Evolutionary conservation across 2,113 vertebrate genomes (phyloP).

Genomic region (Myrmecophaga tridactyla): DNA sequence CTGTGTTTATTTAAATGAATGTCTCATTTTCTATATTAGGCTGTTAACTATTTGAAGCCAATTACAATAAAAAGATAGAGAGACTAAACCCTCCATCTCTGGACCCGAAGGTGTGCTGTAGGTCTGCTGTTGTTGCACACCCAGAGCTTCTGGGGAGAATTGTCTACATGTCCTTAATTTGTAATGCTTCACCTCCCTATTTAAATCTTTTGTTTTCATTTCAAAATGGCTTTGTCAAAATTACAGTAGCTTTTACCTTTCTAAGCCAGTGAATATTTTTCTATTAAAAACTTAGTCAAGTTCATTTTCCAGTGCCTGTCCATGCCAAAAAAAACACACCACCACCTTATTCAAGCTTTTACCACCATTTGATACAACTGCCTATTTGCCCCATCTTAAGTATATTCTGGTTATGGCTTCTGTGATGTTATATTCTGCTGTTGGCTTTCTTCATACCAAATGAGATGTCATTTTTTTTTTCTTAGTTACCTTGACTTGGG

Average conservation of each 20-base stretch:
- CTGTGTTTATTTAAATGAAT: neutral
- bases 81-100: neutral
- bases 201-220: neutral
- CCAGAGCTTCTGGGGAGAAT: neutral
- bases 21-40: neutral
- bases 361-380: neutral
- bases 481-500: neutral
- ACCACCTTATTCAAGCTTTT: neutral
- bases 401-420: neutral
- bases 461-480: neutral
- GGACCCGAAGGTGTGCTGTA: too few relatives aligned
- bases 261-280: too few relatives aligned
- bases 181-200: neutral
- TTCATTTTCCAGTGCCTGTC: too few relatives aligned
- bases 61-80: neutral
- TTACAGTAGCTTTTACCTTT: neutral
- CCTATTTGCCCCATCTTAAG: neutral
- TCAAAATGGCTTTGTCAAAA: neutral
- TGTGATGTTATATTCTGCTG: too few relatives aligned
- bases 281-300: too few relatives aligned
- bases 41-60: neutral
- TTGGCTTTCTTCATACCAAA: neutral
- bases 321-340: too few relatives aligned
- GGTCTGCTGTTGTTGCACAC: neutral
- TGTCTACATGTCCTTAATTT: neutral